Percentiles rank a stretch among this genome's conserved stretches.
phyloP scores from a whole-genome alignment of 2,888 invertebrate genomes.

The Tipula vernalis region DNA sequence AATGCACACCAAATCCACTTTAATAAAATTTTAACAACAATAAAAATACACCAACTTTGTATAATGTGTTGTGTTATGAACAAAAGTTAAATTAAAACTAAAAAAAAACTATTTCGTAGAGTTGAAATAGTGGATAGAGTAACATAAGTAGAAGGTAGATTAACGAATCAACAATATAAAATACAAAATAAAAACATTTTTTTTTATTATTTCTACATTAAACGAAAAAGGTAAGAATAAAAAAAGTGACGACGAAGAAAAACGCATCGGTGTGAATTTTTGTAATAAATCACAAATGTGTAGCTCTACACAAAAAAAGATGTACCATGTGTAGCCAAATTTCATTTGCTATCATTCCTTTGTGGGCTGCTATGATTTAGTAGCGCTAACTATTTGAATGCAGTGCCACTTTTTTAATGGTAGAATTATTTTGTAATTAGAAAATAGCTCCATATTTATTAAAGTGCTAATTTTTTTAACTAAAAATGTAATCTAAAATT shows the following conservation, averaged over 20 bases:
- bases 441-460: too few relatives aligned
- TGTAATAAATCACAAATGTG: too few relatives aligned
- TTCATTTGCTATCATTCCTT: too few relatives aligned
- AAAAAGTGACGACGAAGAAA: neutral
- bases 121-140: neutral
- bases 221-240: neutral
- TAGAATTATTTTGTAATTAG: too few relatives aligned
- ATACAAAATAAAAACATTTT: neutral
- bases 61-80: neutral
- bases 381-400: too few relatives aligned
- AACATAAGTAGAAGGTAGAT: neutral
- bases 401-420: too few relatives aligned
- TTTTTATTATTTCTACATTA: neutral
- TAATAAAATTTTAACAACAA: neutral
- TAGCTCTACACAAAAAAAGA: too few relatives aligned
- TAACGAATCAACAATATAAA: neutral
- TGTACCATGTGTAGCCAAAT: too few relatives aligned
- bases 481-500: too few relatives aligned
- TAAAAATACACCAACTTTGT: neutral
- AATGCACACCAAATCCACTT: neutral
- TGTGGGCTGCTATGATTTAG: too few relatives aligned
- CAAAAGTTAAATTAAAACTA: neutral
- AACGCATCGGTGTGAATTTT: neutral
- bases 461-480: too few relatives aligned
- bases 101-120: neutral